Base-by-base conservation (phyloP, 1,140 invertebrate genomes). In the Trialeurodes vaporariorum region DNA sequence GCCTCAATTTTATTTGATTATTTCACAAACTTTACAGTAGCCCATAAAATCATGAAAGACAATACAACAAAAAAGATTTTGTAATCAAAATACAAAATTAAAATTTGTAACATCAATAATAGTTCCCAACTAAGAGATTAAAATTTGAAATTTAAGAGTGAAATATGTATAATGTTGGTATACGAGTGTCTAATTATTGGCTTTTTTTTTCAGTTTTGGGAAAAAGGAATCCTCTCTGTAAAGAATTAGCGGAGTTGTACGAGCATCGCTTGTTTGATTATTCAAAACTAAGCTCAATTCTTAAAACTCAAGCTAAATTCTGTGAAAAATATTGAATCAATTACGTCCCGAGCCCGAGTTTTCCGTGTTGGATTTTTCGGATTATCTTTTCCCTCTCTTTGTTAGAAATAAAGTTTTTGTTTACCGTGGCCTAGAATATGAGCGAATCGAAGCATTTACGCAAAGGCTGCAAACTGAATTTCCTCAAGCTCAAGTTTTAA, bases 311-410 rank as follows among this genome's bases (percentile, higher is more conserved):
- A 78, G 93, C 94, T 0, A 87, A 85, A 68, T 97, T 97, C 77
- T 89, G 93, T 71, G 91, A 95, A 74, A 93, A 68, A 95, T 97
- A 72, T 76, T 97, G 67, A 89, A 86, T 0, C 89, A 93, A 75
- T 78, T 94, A 12, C 80, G 94, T 71, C 92, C 91, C 0, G 93
- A 96, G 74, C 92, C 93, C 9, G 94, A 98, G 78, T 99, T 77
- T 99, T 98, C 76, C 81, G 96, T 23, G 96, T 98, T 61, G 94
- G 93, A 25, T 98, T 96, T 78, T 98, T 95, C 76, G 96, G 96
- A 22, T 84, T 89, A 67, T 91, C 91, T 49, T 94, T 97, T 77
- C n/a, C 96, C 96, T 5, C 81, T 95, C 0, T 98, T 98, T 79
- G 87, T 98, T 23, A 85, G 93, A 90, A 96, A 96, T 74, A 95